phyloP scores from a whole-genome alignment of 2,888 invertebrate species.

The Smittia aterrima region DNA sequence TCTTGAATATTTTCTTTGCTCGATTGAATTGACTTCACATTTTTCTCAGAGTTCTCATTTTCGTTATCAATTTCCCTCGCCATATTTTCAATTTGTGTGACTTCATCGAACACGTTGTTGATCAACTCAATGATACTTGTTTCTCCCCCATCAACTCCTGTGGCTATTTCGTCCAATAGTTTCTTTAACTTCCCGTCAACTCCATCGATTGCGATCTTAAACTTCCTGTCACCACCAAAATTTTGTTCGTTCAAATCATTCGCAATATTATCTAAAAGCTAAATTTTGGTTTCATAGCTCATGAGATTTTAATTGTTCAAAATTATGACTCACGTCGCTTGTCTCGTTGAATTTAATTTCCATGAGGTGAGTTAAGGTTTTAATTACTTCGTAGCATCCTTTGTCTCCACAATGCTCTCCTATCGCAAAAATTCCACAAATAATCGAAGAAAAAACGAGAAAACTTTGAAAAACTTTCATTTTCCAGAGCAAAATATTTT shows the following conservation, averaged over 20 bases:
- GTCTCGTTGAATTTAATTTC: conserved; percentile 28
- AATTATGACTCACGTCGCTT: conserved; percentile 8
- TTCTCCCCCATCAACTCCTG: conserved; percentile 33
- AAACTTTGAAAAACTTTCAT: not conserved
- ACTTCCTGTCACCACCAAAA: conserved; percentile 18
- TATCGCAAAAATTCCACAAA: not conserved
- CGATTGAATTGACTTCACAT: not conserved
- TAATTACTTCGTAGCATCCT: conserved; percentile 38
- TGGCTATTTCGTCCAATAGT: conserved; percentile 17
- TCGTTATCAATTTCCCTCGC: not conserved
- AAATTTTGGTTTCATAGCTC: not conserved
- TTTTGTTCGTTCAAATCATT: conserved; percentile 3
- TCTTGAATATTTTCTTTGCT: not conserved
- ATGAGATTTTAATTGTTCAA: not conserved
- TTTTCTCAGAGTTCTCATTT: not conserved
- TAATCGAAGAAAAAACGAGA: not conserved
- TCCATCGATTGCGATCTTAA: not conserved
- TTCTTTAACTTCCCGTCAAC: not conserved
- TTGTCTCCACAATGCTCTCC: conserved; percentile 19
- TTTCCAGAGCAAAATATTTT: not conserved
- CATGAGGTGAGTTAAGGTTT: conserved; percentile 25
- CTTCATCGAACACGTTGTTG: conserved; percentile 7
- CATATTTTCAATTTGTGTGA: not conserved
- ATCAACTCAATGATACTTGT: conserved; percentile 22
- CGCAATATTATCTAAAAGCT: conserved; percentile 29